A percentile compares a stretch with the other conserved stretches of the same genome.
Conservation (phyloP, 2,113 vertebrate genomes). For the Neopipo cinnamomea region DNA sequence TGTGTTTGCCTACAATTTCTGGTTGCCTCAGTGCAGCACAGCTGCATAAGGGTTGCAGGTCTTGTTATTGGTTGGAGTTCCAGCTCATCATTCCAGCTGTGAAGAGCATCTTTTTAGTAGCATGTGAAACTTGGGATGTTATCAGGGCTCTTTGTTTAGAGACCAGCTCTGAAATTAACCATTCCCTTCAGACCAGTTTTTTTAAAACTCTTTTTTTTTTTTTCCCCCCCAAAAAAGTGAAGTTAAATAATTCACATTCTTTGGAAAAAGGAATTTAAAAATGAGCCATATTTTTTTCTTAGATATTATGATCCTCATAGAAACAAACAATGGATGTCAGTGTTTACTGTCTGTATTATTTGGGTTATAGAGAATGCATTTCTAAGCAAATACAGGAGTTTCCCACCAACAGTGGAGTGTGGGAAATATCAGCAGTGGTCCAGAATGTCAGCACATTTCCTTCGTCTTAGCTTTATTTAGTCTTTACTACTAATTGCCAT, state of each 20-base stretch:
- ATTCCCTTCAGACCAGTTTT: neutral
- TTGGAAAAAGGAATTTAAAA: neutral
- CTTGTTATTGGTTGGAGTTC: neutral
- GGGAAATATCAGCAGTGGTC: neutral
- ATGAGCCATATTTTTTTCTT: neutral
- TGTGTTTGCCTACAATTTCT: neutral
- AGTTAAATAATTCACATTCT: neutral
- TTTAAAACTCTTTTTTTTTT: neutral
- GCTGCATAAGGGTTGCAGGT: neutral
- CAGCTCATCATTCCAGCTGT: neutral
- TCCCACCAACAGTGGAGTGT: neutral
- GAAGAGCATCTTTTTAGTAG: neutral
- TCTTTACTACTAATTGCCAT: neutral
- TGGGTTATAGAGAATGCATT: neutral
- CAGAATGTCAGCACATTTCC: neutral
- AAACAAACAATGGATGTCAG: neutral
- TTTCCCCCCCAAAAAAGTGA: accelerated
- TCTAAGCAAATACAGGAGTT: slow-evolving; percentile 5
- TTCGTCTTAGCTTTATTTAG: slow-evolving; percentile 23
- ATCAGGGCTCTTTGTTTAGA: neutral
- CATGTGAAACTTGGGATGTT: neutral
- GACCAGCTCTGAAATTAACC: neutral
- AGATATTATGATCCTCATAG: neutral
- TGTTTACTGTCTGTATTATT: neutral
- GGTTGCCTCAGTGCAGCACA: neutral